phyloP scores from a whole-genome alignment of 2,888 invertebrate genomes.

The Acholoe squamosa region DNA sequence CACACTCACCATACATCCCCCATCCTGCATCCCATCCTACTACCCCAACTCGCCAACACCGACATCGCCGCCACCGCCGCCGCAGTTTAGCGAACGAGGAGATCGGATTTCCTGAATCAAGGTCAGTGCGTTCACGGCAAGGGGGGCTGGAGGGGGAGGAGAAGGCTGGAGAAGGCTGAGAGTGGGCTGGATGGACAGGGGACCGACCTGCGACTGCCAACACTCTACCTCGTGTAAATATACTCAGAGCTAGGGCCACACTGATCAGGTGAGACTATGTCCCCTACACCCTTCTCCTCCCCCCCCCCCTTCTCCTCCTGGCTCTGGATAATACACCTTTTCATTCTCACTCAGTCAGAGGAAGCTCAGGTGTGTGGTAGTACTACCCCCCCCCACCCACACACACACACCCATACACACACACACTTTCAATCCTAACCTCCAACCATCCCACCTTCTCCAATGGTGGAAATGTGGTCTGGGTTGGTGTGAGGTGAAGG shows the following conservation, averaged over 20 bases:
- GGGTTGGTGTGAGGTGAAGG: not conserved
- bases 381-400: too few relatives aligned
- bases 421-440: too few relatives aligned
- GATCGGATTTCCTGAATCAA: conserved; percentile 57
- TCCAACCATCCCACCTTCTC: too few relatives aligned
- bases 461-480: not conserved
- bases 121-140: conserved; percentile 52
- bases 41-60: not conserved
- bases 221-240: conserved; percentile 58
- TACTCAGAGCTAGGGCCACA: conserved; percentile 22
- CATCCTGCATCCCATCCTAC: not conserved
- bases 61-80: not conserved
- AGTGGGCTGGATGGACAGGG: not conserved
- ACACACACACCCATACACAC: too few relatives aligned
- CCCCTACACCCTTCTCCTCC: too few relatives aligned
- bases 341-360: not conserved
- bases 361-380: not conserved
- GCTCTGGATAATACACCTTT: conserved; percentile 42
- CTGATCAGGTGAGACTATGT: conserved; percentile 33
- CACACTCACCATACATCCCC: not conserved
- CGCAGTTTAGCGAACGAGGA: conserved; percentile 47
- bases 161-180: not conserved
- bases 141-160: not conserved
- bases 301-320: conserved; percentile 18
- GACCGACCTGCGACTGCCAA: conserved; percentile 44